A percentile compares a stretch with the other conserved stretches of the same genome.
Conservation (phyloP, 2,797 vertebrate species). For the Phoeniculus purpureus region DNA sequence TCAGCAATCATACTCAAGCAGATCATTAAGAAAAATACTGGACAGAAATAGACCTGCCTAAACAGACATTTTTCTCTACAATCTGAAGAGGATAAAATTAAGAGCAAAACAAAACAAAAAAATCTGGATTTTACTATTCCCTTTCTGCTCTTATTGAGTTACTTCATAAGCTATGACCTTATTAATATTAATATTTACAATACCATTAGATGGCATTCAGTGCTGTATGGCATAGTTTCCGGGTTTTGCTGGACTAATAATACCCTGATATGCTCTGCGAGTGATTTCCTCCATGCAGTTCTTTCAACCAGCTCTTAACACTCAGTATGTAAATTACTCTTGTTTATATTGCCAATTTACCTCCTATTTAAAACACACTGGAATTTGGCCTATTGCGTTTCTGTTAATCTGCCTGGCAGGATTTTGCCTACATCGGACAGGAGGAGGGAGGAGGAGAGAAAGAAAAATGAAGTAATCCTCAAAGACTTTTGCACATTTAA, state of each 20-base stretch:
- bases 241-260: slow-evolving; percentile 31
- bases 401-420: slow-evolving; percentile 34
- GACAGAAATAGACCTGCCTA: neutral
- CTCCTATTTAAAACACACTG: slow-evolving; percentile 41
- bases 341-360: slow-evolving; percentile 58
- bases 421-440: neutral
- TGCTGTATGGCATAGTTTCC: neutral
- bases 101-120: neutral
- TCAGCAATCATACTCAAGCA: neutral
- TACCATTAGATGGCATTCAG: neutral
- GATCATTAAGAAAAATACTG: neutral
- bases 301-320: slow-evolving; percentile 14
- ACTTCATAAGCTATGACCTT: neutral
- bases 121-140: neutral
- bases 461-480: slow-evolving; percentile 9
- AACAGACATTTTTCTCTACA: neutral
- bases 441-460: neutral
- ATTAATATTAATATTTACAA: slow-evolving; percentile 37
- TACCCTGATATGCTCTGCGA: neutral
- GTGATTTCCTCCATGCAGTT: neutral
- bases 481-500: neutral
- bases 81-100: neutral
- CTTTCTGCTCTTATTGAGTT: neutral
- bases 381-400: slow-evolving; percentile 51
- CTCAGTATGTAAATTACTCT: slow-evolving; percentile 4